phyloP scores from a whole-genome alignment of 2,113 vertebrate genomes.

The Brienomyrus brachyistius region DNA sequence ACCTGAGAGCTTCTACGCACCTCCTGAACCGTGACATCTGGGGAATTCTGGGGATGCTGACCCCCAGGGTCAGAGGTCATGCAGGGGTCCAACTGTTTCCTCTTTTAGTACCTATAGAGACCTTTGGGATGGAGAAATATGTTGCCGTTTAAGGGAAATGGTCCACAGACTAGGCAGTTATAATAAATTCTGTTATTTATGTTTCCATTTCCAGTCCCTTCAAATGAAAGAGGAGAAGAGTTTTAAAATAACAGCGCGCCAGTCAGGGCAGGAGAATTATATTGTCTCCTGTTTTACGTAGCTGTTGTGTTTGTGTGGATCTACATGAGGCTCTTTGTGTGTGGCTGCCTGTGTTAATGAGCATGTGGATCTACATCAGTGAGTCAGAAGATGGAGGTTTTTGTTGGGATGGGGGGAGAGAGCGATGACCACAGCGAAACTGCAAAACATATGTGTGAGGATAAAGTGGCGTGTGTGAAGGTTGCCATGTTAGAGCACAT shows the following conservation, averaged over 20 bases:
- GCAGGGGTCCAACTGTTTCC: constrained; percentile 66
- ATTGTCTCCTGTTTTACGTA: not conserved
- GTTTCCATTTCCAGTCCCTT: constrained; percentile 39
- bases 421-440: not conserved
- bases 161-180: constrained; percentile 69
- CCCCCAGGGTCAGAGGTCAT: constrained; percentile 69
- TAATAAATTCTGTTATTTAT: constrained; percentile 72
- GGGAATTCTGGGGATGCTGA: constrained; percentile 72
- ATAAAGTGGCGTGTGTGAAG: not conserved
- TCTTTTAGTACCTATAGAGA: constrained; percentile 69
- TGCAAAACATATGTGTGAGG: not conserved
- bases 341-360: constrained; percentile 7
- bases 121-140: constrained; percentile 55
- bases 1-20: constrained; percentile 62
- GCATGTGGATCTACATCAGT: not conserved
- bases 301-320: constrained; percentile 25
- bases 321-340: not conserved
- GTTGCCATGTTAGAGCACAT: not conserved
- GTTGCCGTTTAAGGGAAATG: constrained; percentile 66
- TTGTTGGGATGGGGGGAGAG: not conserved
- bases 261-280: not conserved
- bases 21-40: constrained; percentile 79
- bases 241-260: not conserved
- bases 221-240: not conserved
- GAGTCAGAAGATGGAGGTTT: not conserved